Base-by-base conservation (phyloP, 2,888 invertebrate species). In the Eupeodes luniger region DNA sequence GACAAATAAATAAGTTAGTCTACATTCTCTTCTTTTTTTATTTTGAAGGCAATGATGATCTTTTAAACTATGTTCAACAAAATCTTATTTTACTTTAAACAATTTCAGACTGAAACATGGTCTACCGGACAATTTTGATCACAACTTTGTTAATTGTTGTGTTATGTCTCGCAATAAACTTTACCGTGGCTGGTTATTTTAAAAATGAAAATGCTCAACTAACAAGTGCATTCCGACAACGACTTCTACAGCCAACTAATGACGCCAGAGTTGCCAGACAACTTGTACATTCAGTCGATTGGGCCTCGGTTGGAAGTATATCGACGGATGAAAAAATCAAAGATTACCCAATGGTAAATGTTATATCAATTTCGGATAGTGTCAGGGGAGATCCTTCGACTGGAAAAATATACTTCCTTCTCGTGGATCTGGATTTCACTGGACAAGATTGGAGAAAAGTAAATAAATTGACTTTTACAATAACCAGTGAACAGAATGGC, bases 301-400 rank as follows among this genome's bases (percentile, higher is more conserved):
- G 94, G 94, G 92, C 93, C 7, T 89, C 93, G 0, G 91, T 93
- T 64, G 94, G 93, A 27, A 93, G 91, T 53, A 91, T 94, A 66
- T 94, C 94, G 4, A 92, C 92, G 0, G 90, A 92, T 67, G 34
- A 88, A 5, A 79, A 87, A 53, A 90, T 93, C 12, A 83, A 91
- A 10, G 92, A 91, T 27, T 93, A 91, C 89, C 94, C 94, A 27
- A 93, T 94, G 92, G 94, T 94, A 2, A 94, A 93, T 89, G 91
- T 94, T 7, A 91, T 94, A n/a, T 92, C 94, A 1, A 90, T 93
- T n/a, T 92, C 93, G 53, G 94, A 94, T 76, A 92, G 91, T 57
- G 90, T 89, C 64, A 81, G 19, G 5, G 74, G 81, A 10, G 91
- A 85, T 1, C 74, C 85, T 16, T 93, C 94, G 0, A 93, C 93